Conservation (phyloP, 2,797 vertebrate genomes). For the Momotus momota region DNA sequence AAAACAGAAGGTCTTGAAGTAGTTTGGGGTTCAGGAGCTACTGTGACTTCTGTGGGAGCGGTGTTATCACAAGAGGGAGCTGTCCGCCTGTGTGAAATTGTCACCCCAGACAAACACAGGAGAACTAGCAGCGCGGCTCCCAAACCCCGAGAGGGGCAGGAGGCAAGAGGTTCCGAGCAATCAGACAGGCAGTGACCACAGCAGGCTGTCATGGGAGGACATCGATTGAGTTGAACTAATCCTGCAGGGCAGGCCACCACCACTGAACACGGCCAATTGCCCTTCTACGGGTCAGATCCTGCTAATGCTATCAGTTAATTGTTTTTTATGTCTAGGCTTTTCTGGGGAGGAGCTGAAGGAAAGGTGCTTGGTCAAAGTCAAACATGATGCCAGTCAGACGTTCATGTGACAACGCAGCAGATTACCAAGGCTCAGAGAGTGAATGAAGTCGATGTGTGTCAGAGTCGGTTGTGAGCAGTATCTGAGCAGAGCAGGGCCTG, state of each 20-base stretch:
- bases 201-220: not conserved
- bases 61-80: slow-evolving; percentile 68
- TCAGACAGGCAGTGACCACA: not conserved
- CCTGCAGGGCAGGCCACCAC: not conserved
- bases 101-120: not conserved
- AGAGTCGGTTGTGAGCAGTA: not conserved
- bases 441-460: not conserved
- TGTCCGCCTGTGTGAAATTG: not conserved
- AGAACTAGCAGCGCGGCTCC: not conserved
- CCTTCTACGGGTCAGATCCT: not conserved
- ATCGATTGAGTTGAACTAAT: not conserved
- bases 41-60: not conserved
- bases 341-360: not conserved
- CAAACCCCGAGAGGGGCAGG: not conserved
- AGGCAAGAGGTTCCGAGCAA: not conserved
- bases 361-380: not conserved
- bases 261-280: not conserved
- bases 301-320: not conserved
- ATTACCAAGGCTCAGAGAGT: not conserved
- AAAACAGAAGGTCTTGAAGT: not conserved
- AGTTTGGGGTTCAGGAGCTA: not conserved
- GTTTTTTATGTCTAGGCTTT: not conserved
- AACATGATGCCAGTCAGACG: not conserved
- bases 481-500: not conserved
- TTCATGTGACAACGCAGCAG: not conserved